These are phyloP conservation scores for Amphilophus citrinellus DNA, from an alignment of 2,113 vertebrate species.

Conservation along the genomic window DNA sequence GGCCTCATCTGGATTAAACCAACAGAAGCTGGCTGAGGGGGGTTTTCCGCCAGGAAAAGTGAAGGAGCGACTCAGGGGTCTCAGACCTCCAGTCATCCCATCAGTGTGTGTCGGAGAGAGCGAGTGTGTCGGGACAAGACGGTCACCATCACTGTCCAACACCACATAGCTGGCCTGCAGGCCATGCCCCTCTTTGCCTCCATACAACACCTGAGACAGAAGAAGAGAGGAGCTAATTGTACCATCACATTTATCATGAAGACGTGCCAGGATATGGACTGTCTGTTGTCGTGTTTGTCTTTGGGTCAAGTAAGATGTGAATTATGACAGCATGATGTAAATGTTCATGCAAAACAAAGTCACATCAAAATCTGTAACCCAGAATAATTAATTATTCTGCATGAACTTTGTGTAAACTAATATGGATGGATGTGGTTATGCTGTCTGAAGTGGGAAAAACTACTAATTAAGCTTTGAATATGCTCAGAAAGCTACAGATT, in stretches of 20 bases:
- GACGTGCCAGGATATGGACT: too few relatives aligned
- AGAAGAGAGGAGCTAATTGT: too few relatives aligned
- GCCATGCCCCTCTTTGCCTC: conserved; percentile 57
- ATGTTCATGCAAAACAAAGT: not conserved
- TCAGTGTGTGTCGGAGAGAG: conserved; percentile 66
- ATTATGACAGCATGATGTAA: not conserved
- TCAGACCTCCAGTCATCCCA: conserved; percentile 60
- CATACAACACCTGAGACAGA: conserved; percentile 50
- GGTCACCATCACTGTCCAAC: conserved; percentile 81
- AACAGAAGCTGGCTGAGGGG: conserved; percentile 82
- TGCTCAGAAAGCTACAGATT: too few relatives aligned
- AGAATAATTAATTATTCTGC: not conserved
- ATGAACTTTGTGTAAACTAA: not conserved
- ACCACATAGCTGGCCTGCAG: conserved; percentile 83
- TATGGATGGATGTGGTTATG: rapidly evolving
- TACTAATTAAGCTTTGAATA: not conserved
- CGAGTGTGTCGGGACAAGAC: conserved; percentile 77
- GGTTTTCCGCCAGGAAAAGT: conserved; percentile 84
- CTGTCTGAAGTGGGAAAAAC: not conserved
- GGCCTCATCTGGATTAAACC: conserved; percentile 85
- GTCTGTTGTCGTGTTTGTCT: too few relatives aligned
- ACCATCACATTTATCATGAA: not conserved
- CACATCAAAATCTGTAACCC: not conserved
- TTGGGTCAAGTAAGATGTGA: too few relatives aligned
- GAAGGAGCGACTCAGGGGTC: conserved; percentile 63